These are phyloP conservation scores for Psittacula derbiana DNA, from an alignment of 2,797 vertebrate genomes.

Conservation along the genomic window DNA sequence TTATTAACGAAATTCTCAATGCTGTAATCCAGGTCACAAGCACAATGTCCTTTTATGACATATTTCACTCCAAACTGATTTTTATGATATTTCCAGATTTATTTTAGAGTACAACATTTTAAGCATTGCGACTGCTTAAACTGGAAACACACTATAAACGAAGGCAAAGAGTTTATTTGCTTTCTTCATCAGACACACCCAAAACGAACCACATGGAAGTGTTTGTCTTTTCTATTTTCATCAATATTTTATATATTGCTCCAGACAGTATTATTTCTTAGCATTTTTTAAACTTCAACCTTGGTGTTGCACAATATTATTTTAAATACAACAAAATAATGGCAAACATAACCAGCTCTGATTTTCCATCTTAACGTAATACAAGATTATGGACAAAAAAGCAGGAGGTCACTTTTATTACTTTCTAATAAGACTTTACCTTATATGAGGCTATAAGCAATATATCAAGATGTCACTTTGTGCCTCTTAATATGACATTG, in stretches of 20 bases:
- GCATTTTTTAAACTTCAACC: slow-evolving; percentile 51
- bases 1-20: not conserved
- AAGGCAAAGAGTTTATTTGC: slow-evolving; percentile 3
- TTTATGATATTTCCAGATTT: not conserved
- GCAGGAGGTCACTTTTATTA: slow-evolving; percentile 70
- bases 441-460: slow-evolving; percentile 71
- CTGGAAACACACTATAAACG: not conserved
- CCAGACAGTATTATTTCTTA: slow-evolving; percentile 65
- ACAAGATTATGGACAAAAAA: slow-evolving; percentile 62
- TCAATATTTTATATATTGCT: slow-evolving; percentile 50
- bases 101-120: not conserved
- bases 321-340: slow-evolving; percentile 60
- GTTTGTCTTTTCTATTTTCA: slow-evolving; percentile 25
- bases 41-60: not conserved
- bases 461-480: slow-evolving; percentile 72
- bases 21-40: not conserved
- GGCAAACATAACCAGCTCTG: slow-evolving; percentile 52
- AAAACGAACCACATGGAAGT: not conserved
- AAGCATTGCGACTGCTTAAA: not conserved
- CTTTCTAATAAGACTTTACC: slow-evolving; percentile 74
- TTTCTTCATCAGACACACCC: slow-evolving; percentile 20
- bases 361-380: slow-evolving; percentile 59
- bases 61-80: not conserved
- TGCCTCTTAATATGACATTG: slow-evolving; percentile 74
- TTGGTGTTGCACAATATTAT: slow-evolving; percentile 47